These are phyloP conservation scores for Dicaeum eximium DNA, from an alignment of 2,113 vertebrate species.

Conservation along the genomic window DNA sequence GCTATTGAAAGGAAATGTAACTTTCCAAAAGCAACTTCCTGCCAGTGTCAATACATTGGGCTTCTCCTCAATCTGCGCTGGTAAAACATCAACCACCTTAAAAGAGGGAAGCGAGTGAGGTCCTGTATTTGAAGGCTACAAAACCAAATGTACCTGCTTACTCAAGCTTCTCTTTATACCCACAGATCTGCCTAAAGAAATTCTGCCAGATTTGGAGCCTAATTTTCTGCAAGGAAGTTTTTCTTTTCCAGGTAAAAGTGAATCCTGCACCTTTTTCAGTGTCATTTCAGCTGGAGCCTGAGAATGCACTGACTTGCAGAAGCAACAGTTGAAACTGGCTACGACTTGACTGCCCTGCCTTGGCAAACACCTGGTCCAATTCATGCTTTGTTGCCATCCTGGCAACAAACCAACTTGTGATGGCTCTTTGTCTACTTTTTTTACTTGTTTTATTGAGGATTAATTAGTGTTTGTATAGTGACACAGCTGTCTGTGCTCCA, in stretches of 20 bases:
- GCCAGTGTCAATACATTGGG: accelerated
- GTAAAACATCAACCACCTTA: neutral
- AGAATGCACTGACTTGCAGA: neutral
- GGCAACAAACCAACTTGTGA: neutral
- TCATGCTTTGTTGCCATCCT: neutral
- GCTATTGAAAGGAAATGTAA: neutral
- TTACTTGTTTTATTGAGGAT: neutral
- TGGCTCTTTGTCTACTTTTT: neutral
- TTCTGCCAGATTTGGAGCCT: neutral
- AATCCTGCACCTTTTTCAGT: neutral
- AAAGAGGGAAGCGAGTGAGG: neutral
- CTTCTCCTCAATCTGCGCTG: neutral
- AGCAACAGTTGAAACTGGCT: neutral
- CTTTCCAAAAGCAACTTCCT: neutral
- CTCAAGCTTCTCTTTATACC: neutral
- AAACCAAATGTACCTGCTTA: neutral
- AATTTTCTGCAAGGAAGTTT: neutral
- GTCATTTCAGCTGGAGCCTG: neutral
- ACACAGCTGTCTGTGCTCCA: neutral
- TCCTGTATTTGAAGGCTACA: neutral
- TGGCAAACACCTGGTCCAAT: neutral
- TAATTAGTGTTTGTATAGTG: neutral
- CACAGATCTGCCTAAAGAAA: neutral
- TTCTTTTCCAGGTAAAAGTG: neutral
- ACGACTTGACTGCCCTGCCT: neutral